Evolutionary conservation across 2,113 vertebrate genomes (phyloP), one percentile per base, ranked within the genome.

Genomic region (Symphodus melops): DNA sequence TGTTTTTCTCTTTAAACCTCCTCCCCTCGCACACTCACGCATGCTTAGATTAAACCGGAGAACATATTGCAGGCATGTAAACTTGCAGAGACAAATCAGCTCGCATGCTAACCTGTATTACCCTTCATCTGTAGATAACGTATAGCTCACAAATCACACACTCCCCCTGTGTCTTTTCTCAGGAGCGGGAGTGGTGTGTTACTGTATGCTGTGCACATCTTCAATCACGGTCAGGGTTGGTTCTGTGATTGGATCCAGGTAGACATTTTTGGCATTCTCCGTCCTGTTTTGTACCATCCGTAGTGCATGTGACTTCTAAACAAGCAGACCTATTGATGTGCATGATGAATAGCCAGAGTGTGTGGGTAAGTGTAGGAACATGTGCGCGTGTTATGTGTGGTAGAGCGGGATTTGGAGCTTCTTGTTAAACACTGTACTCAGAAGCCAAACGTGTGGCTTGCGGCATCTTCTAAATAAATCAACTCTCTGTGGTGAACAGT

Each of bases 251-350:
- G 46, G 73, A 79, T 76, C 78, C 76, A 82, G 83, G 83, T 77
- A 70, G 68, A 77, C 52, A 85, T 84, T 68, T 72, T 56, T 84
- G 82, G 59, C 76, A 82, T 89, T 84, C 87, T 67, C 59, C 25
- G 72, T 63, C 9, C 63, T 17, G 3, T 52, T 84, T 59, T 13
- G 51, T 41, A 75, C 78, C 84, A 85, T 54, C 42, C 69, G 55
- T 67, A 55, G 60, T 0, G 11, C 81, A 81, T 53, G 84, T 75
- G 85, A 81, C 74, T 70, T 71, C 23, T 58, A 63, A 70, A 76
- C 70, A 58, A 71, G 5, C 66, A 36, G 79, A 65, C 48, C 39
- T 66, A 72, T 25, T 82, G 76, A 81, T 86, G 70, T 88, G 77
- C 61, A 58, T 75, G 67, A 89, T 75, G 56, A 79, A 65, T 23